Evolutionary conservation across 92 coral and sea anemone genomes (phyloP), one percentile per base, ranked within the genome.

Genomic region (Actinernus sp.): DNA sequence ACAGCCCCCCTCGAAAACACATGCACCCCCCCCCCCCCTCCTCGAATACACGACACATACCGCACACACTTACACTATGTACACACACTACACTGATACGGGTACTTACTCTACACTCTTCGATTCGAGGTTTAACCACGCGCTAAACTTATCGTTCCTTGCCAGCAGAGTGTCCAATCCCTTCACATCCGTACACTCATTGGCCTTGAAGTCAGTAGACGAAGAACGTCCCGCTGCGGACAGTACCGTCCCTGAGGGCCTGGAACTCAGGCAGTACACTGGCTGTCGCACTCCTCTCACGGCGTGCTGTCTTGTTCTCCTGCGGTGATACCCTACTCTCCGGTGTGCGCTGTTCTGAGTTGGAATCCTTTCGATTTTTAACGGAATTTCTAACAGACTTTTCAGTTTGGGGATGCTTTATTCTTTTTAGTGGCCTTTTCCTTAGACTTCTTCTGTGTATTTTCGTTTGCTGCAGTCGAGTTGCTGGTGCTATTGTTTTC

Each of bases 41-140:
- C n/a, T n/a, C n/a, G n/a, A n/a, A n/a, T n/a, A n/a, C n/a, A n/a
- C n/a, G n/a, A n/a, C n/a, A n/a, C n/a, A n/a, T n/a, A n/a, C n/a
- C n/a, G n/a, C n/a, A n/a, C n/a, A n/a, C n/a, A n/a, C n/a, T n/a
- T n/a, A n/a, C n/a, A n/a, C n/a, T n/a, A n/a, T n/a, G n/a, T n/a
- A n/a, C n/a, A n/a, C n/a, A n/a, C n/a, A n/a, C n/a, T n/a, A n/a
- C n/a, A n/a, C n/a, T n/a, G n/a, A n/a, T n/a, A n/a, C n/a, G n/a
- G n/a, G n/a, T 63, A 84, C 96, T 90, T 81, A 90, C 96, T 90
- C 86, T 24, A 90, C 68, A 17, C 84, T 83, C 56, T 81, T 90
- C n/a, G 88, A 53, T 25, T 70, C 89, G 55, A 85, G 34, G 23
- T 87, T 80, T 9, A 81, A 55, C 79, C 92, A 88, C 7, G 92